Percentiles rank a stretch among this genome's conserved stretches.
Evolutionary conservation across 2,888 invertebrate genomes (phyloP).

Genomic region (Mycalesis mineus): DNA sequence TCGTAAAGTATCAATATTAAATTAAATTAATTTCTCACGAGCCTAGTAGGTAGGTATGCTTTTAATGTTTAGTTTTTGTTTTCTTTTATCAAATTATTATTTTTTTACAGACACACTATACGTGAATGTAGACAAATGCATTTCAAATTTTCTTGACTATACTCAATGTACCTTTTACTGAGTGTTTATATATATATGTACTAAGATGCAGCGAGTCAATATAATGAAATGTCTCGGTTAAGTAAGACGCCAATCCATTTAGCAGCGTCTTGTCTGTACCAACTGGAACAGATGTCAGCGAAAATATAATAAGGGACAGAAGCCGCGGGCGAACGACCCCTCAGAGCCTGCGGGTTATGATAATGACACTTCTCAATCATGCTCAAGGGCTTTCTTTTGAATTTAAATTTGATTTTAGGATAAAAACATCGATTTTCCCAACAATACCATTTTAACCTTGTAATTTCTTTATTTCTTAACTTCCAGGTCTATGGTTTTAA

Average conservation of each 20-base stretch:
- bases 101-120: no score
- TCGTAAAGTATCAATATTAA: no score
- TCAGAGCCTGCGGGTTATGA: constrained; percentile 25
- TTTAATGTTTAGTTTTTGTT: no score
- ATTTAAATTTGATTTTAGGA: constrained; percentile 2
- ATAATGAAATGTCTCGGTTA: constrained; percentile 7
- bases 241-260: constrained; percentile 19
- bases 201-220: neutral
- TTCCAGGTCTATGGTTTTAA: no score
- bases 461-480: no score
- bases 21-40: no score
- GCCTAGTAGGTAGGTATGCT: no score
- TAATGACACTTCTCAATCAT: constrained; percentile 11
- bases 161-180: no score
- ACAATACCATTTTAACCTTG: neutral
- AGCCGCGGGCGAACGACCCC: constrained; percentile 31
- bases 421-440: neutral
- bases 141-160: no score
- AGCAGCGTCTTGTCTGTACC: constrained; percentile 17
- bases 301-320: constrained; percentile 51
- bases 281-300: constrained; percentile 42
- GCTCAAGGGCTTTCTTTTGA: constrained; percentile 9
- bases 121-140: no score
- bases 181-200: no score
- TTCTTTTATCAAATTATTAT: no score